Base-by-base conservation (phyloP, 2,797 vertebrate genomes). In the Nannoperca obscura region DNA sequence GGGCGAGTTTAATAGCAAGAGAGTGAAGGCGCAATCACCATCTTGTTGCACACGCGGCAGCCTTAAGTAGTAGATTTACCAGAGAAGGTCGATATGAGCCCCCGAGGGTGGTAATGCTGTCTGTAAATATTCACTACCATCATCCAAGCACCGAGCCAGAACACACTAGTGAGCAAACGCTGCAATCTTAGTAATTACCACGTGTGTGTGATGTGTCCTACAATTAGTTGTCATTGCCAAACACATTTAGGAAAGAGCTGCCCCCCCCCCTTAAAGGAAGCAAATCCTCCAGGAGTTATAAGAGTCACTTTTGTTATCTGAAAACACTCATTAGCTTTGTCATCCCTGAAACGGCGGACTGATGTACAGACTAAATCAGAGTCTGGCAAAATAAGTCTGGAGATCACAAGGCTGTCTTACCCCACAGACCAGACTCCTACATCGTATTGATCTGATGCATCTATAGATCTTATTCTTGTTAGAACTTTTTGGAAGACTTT, bases 41-140 rank as follows among this genome's bases (percentile, higher is more conserved):
- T 74, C 55, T 38, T 49, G 67, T 38, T 78, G 76, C 64, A 64
- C 74, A 83, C 30, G 30, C 63, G 58, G 65, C 71, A 70, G 86
- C 73, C 40, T 57, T 71, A 80, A 88, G 71, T 53, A 73, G 82
- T 47, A 68, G 77, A 86, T 89, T 82, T 80, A 89, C 50, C 62
- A 63, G 52, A 78, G 79, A 67, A n/a, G 81, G 85, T 87, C 77
- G 47, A 88, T 81, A 64, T 7, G 61, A 83, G 59, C 80, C 79
- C 76, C 12, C 0, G 40, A 69, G 83, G 68, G 71, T 38, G 30
- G 55, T 54, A 73, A 79, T 19, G 27, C 79, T 8, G 36, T 58
- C 83, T 58, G 49, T 72, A 65, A 59, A 74, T 7, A 42, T 75
- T 76, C 68, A 55, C 72, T 76, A 52, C 68, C 71, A 77, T 71